Evolutionary conservation across 2,797 vertebrate genomes (phyloP).

Genomic region (Tachyglossus aculeatus): DNA sequence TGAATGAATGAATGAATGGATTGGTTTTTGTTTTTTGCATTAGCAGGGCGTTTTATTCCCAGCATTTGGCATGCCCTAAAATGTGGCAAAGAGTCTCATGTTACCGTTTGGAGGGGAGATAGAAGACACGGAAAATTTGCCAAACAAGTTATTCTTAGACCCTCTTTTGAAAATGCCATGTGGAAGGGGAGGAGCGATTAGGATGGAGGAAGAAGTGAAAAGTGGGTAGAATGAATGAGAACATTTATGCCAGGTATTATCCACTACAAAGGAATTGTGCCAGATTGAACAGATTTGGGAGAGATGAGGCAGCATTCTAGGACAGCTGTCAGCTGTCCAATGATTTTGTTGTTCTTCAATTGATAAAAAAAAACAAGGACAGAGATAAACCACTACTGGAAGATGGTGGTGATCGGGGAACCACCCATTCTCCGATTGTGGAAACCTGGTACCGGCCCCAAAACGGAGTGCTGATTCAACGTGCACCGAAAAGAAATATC

Average conservation of each 20-base stretch:
- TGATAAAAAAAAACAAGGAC: neutral
- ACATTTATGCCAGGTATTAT: neutral
- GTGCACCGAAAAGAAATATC: no score
- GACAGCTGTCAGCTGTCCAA: neutral
- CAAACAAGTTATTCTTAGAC: no score
- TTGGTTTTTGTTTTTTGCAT: no score
- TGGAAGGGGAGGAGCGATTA: neutral
- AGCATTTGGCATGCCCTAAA: no score
- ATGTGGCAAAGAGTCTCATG: neutral
- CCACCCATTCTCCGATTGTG: neutral
- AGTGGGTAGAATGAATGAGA: neutral
- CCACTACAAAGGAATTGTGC: neutral
- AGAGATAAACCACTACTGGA: neutral
- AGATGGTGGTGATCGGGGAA: neutral
- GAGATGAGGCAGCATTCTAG: neutral
- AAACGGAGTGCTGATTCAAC: neutral
- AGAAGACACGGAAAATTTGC: neutral
- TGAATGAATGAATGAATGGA: no score
- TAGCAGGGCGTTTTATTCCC: no score
- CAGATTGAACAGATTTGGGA: neutral
- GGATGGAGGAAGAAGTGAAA: neutral
- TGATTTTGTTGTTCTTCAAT: constrained; percentile 4
- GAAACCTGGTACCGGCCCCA: neutral
- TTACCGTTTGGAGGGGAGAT: neutral
- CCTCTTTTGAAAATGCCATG: no score